Evolutionary conservation across 2,888 invertebrate genomes (phyloP), one percentile per base, ranked within the genome.

Genomic region (Amphipyra tragopoginis): DNA sequence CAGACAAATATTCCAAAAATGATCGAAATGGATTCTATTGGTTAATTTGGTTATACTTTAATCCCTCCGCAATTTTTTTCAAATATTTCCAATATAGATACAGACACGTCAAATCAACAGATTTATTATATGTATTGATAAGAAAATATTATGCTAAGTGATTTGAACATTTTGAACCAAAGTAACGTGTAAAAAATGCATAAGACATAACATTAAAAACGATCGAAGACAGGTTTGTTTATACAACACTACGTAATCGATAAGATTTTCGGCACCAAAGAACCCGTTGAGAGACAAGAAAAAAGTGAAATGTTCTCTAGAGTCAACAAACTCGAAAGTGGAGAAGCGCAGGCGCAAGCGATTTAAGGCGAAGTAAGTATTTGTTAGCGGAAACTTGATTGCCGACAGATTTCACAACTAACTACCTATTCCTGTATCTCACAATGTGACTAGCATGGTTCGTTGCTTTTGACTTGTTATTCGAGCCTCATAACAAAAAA

Each of bases 241-340:
- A 83, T 72, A 81, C 77, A 86, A 86, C 68, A 75, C 62, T 45
- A 77, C 77, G 81, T 85, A 83, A 85, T 80, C 82, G 79, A 81
- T 79, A 80, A 72, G 75, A 70, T 81, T 82, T 83, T 82, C 72
- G 82, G 78, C 72, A 66, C 59, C 74, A 73, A 74, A 75, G 72
- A 75, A 75, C 71, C 69, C 65, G 80, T 58, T 71, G 77, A 81
- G 79, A 79, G 79, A 76, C 66, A 76, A 79, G 81, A 83, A 83
- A 82, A 86, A 88, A 87, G 86, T 86, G 86, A 88, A 88, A 87
- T 86, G 86, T 84, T 78, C 79, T 73, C 62, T 82, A 84, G 84
- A 84, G 83, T 80, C 80, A 81, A 85, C 82, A 82, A 81, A 84
- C 82, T 85, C 72, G 86, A 88, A 87, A 87, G 87, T 76, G 72